phyloP scores from a whole-genome alignment of 2,797 vertebrate species.

The Lepilemur ruficaudatus region DNA sequence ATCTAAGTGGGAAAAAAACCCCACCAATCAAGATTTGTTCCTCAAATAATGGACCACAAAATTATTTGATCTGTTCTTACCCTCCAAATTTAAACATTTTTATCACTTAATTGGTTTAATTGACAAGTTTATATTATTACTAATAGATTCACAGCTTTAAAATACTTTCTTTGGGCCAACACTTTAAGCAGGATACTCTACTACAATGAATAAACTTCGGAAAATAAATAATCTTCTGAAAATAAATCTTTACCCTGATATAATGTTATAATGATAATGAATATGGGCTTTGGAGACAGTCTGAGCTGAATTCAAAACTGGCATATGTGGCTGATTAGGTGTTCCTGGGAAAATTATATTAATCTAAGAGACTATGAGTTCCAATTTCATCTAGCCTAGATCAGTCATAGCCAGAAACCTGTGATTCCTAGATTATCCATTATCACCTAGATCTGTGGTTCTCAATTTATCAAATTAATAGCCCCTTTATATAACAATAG shows the following conservation, averaged over 20 bases:
- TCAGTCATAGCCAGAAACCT: neutral
- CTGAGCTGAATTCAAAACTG: conserved; percentile 17
- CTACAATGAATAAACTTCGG: neutral
- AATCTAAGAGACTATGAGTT: neutral
- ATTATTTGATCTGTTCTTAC: neutral
- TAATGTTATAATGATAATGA: neutral
- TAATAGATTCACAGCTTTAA: neutral
- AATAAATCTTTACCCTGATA: neutral
- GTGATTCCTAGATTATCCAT: neutral
- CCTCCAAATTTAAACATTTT: conserved; percentile 28
- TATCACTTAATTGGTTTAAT: neutral
- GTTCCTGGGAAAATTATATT: neutral
- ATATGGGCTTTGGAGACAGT: neutral
- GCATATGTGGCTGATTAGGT: neutral
- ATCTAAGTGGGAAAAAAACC: neutral
- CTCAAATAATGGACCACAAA: neutral
- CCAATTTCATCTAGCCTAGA: neutral
- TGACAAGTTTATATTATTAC: neutral
- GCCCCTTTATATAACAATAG: neutral
- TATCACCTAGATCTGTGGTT: neutral
- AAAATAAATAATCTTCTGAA: conserved; percentile 26
- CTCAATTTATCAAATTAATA: neutral
- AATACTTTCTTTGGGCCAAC: neutral
- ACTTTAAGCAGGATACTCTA: neutral
- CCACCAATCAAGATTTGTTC: neutral